A percentile compares a stretch with the other conserved stretches of the same genome.
Conservation (phyloP, 2,113 vertebrate genomes). For the Melozone crissalis region DNA sequence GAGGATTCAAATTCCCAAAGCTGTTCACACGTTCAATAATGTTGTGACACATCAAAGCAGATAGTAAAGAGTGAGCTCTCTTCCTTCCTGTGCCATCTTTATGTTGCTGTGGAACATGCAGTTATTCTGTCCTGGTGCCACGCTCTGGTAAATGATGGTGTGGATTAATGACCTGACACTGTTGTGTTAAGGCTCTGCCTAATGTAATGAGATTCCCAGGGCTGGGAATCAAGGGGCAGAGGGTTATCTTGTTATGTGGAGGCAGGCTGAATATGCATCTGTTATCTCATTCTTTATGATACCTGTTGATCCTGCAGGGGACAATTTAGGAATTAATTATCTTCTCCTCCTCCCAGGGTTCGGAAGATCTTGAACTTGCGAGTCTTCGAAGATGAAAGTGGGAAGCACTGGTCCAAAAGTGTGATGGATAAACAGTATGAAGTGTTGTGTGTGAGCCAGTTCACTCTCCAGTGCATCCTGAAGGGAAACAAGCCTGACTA, state of each 20-base stretch:
- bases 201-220: not conserved
- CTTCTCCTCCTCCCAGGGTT: conserved; percentile 75
- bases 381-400: conserved; percentile 92
- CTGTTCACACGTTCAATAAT: not conserved
- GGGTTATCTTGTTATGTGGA: not conserved
- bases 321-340: not conserved
- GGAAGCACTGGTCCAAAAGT: conserved; percentile 90
- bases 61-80: not conserved
- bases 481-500: conserved; percentile 98
- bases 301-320: not conserved
- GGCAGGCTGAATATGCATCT: not conserved
- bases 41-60: not conserved
- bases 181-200: not conserved
- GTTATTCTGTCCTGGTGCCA: not conserved
- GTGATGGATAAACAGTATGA: conserved; percentile 93
- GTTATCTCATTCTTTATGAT: not conserved
- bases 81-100: not conserved
- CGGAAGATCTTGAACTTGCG: conserved; percentile 95
- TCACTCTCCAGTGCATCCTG: conserved; percentile 93
- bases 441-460: conserved; percentile 94
- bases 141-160: not conserved
- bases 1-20: not conserved
- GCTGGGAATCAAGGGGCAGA: not conserved
- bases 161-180: not conserved
- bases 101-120: not conserved